Evolutionary conservation across 1,140 invertebrate species (phyloP).

Genomic region (Drosophila pseudoobscura): DNA sequence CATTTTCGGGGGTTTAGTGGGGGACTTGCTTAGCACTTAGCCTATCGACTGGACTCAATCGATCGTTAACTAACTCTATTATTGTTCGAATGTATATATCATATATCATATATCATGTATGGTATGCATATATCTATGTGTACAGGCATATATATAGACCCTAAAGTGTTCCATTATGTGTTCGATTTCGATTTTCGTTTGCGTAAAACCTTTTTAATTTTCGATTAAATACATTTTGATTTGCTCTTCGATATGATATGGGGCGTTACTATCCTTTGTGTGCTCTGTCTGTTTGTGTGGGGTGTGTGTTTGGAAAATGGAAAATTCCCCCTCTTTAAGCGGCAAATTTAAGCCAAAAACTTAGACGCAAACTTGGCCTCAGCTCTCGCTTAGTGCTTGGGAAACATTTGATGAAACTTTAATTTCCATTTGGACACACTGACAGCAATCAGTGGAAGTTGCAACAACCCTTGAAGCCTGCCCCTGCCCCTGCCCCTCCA

Average conservation of each 20-base stretch:
- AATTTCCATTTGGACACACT: slow-evolving; percentile 69
- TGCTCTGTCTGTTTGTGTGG: neutral
- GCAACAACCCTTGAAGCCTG: slow-evolving; percentile 32
- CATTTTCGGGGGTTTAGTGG: slow-evolving; percentile 30
- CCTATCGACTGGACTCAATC: slow-evolving; percentile 27
- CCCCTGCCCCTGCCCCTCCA: neutral
- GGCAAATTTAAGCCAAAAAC: slow-evolving; percentile 8
- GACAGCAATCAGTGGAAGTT: slow-evolving; percentile 54
- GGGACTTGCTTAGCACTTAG: slow-evolving; percentile 48
- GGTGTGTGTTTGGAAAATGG: neutral
- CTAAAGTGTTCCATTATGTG: slow-evolving; percentile 53
- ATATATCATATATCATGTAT: slow-evolving; percentile 46
- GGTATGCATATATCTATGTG: slow-evolving; percentile 1
- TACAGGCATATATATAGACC: slow-evolving; percentile 46
- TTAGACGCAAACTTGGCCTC: slow-evolving; percentile 36
- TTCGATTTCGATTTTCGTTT: slow-evolving; percentile 11
- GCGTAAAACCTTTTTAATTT: slow-evolving; percentile 44
- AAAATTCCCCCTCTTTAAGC: slow-evolving; percentile 4
- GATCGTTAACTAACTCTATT: slow-evolving; percentile 67
- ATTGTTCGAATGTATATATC: slow-evolving; percentile 74
- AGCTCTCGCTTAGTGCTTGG: slow-evolving; percentile 43
- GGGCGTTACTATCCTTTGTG: neutral
- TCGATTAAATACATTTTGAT: slow-evolving; percentile 58
- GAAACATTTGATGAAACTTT: slow-evolving; percentile 53
- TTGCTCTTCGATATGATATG: slow-evolving; percentile 35